Percentiles rank a stretch among this genome's conserved stretches.
phyloP scores from a whole-genome alignment of 1,140 invertebrate genomes.

The Cryptotermes secundus region DNA sequence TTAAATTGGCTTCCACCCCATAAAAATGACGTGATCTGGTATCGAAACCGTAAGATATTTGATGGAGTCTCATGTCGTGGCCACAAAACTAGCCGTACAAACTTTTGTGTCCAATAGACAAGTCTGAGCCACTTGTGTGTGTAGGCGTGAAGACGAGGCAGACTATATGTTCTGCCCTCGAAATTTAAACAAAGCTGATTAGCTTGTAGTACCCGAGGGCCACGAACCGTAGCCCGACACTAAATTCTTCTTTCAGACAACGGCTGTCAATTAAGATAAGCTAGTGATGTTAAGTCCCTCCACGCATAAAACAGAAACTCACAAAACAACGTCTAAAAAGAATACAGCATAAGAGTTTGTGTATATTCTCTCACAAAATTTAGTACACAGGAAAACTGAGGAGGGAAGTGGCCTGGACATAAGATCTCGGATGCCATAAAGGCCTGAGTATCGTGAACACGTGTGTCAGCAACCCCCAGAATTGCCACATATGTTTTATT shows the following conservation, averaged over 20 bases:
- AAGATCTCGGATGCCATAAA: too few species aligned
- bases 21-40: too few species aligned
- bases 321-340: background rate
- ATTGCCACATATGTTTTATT: too few species aligned
- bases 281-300: background rate
- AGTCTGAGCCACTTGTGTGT: background rate
- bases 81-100: too few species aligned
- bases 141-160: background rate
- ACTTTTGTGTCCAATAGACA: too few species aligned
- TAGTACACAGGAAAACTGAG: background rate
- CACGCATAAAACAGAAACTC: background rate
- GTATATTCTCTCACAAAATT: background rate
- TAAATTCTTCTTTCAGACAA: slow-evolving; percentile 9
- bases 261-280: slow-evolving; percentile 16
- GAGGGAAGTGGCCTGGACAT: too few species aligned
- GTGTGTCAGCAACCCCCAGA: too few species aligned
- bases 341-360: background rate
- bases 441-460: too few species aligned
- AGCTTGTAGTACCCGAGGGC: background rate
- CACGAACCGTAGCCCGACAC: background rate
- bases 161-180: background rate
- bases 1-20: too few species aligned
- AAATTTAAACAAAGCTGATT: slow-evolving; percentile 13
- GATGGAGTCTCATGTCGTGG: too few species aligned
- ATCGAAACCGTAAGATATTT: too few species aligned